Evolutionary conservation across 2,797 vertebrate species (phyloP).

Genomic region (Crenuchus spilurus): DNA sequence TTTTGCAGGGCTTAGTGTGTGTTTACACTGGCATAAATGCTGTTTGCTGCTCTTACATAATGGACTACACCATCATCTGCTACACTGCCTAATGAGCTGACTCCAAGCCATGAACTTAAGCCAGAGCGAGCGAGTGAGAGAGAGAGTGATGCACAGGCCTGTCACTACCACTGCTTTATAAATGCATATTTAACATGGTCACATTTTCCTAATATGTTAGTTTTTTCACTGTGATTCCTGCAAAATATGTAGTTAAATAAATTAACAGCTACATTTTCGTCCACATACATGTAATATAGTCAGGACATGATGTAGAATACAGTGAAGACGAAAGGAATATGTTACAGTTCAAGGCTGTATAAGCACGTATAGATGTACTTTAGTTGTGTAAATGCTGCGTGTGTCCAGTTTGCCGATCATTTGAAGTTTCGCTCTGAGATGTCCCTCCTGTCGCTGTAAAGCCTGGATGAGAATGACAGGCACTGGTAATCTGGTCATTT

Average conservation of each 20-base stretch:
- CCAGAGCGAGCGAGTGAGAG: conserved; percentile 65
- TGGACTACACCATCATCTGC: conserved; percentile 73
- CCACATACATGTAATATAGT: too few relatives aligned
- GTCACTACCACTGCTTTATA: too few relatives aligned
- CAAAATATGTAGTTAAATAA: too few relatives aligned
- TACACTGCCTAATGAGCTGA: conserved; percentile 74
- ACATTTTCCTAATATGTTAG: too few relatives aligned
- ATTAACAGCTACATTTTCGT: too few relatives aligned
- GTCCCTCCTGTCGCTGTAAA: conserved; percentile 54
- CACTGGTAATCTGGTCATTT: conserved; percentile 79
- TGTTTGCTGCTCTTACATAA: conserved; percentile 73
- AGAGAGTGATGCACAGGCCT: neutral
- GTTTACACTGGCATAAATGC: conserved; percentile 67
- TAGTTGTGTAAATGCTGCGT: too few relatives aligned
- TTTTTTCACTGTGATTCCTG: too few relatives aligned
- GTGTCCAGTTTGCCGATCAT: conserved; percentile 18
- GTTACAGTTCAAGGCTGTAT: too few relatives aligned
- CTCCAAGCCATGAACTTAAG: conserved; percentile 70
- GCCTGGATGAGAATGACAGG: conserved; percentile 74
- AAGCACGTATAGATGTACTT: too few relatives aligned
- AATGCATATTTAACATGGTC: too few relatives aligned
- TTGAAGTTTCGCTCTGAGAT: conserved; percentile 53
- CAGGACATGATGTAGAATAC: too few relatives aligned
- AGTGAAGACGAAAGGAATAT: too few relatives aligned
- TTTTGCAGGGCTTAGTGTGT: conserved; percentile 57